Conservation (phyloP, 1,140 invertebrate genomes). For the Drusus annulatus region DNA sequence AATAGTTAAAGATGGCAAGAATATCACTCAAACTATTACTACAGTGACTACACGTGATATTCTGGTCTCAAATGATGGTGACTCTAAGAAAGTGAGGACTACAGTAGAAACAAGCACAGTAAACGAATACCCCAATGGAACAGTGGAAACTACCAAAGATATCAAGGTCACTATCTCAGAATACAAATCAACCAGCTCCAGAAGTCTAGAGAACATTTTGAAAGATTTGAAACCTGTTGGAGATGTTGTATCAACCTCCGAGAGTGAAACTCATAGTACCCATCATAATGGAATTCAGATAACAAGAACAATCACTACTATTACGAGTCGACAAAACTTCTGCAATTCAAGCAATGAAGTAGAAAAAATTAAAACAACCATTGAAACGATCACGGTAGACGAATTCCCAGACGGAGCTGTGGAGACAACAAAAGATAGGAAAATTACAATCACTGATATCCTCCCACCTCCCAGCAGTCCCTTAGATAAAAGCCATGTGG, state of each 20-base stretch:
- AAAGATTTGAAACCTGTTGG: conserved; percentile 62
- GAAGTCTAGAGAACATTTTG: conserved; percentile 60
- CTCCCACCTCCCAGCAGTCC: conserved; percentile 59
- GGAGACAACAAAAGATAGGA: conserved; percentile 65
- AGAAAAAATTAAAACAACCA: conserved; percentile 64
- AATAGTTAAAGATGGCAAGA: conserved; percentile 63
- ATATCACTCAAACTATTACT: conserved; percentile 65
- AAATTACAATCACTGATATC: conserved; percentile 65
- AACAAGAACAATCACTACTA: conserved; percentile 63
- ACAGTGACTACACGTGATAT: conserved; percentile 67
- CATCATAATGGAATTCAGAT: conserved; percentile 62
- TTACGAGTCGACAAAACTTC: conserved; percentile 63
- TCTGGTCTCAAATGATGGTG: conserved; percentile 61
- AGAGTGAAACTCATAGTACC: conserved; percentile 61
- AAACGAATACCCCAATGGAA: conserved; percentile 63
- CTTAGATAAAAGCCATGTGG: conserved; percentile 60
- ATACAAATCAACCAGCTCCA: conserved; percentile 59
- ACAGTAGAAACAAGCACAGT: conserved; percentile 67
- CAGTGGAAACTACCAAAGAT: conserved; percentile 68
- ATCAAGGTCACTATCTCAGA: conserved; percentile 66
- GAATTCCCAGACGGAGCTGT: conserved; percentile 66
- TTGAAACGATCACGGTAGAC: conserved; percentile 65
- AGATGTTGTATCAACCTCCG: conserved; percentile 61
- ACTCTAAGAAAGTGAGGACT: conserved; percentile 67
- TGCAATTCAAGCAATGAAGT: conserved; percentile 60